A percentile compares a stretch with the other conserved stretches of the same genome.
These are phyloP conservation scores for Phalacrocorax pelagicus DNA, from an alignment of 2,113 vertebrate species.

Conservation along the genomic window DNA sequence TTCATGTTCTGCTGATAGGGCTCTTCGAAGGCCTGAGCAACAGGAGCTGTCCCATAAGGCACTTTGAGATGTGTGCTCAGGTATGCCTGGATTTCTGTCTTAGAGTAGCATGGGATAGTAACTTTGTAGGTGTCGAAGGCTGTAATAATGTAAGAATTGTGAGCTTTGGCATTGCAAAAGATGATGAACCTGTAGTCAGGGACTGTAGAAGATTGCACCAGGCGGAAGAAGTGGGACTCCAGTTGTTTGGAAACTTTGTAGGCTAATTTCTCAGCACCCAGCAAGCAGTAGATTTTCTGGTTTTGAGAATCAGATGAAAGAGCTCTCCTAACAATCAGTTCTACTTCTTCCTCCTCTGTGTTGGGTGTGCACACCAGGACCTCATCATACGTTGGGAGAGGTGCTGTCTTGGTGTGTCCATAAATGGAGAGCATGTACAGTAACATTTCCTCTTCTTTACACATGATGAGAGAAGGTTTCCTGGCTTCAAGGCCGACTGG, in stretches of 20 bases:
- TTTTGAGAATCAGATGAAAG: conserved; percentile 24
- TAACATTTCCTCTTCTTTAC: conserved; percentile 67
- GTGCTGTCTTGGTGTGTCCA: conserved; percentile 58
- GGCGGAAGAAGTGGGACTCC: conserved; percentile 63
- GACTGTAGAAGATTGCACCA: conserved; percentile 45
- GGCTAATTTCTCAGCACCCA: conserved; percentile 71
- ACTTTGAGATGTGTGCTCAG: conserved; percentile 68
- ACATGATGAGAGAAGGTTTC: conserved; percentile 76
- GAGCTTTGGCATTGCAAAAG: conserved; percentile 68
- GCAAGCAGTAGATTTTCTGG: conserved; percentile 74
- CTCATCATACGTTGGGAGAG: conserved; percentile 74
- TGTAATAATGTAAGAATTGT: conserved; percentile 75
- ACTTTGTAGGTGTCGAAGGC: conserved; percentile 76
- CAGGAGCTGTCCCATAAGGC: background rate
- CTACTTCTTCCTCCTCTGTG: conserved; percentile 73
- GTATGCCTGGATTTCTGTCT: conserved; percentile 46
- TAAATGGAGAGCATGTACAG: conserved; percentile 67
- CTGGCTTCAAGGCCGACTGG: conserved; percentile 58
- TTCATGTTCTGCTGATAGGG: conserved; percentile 61
- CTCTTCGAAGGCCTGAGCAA: conserved; percentile 56
- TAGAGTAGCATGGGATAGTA: conserved; percentile 40
- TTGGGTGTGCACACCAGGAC: conserved; percentile 74
- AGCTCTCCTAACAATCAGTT: conserved; percentile 54
- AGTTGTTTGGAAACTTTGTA: conserved; percentile 76
- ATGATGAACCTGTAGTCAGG: conserved; percentile 69